These are phyloP conservation scores for Caenorhabditis wallacei DNA, from an alignment of 2,888 invertebrate genomes.

Conservation along the genomic window DNA sequence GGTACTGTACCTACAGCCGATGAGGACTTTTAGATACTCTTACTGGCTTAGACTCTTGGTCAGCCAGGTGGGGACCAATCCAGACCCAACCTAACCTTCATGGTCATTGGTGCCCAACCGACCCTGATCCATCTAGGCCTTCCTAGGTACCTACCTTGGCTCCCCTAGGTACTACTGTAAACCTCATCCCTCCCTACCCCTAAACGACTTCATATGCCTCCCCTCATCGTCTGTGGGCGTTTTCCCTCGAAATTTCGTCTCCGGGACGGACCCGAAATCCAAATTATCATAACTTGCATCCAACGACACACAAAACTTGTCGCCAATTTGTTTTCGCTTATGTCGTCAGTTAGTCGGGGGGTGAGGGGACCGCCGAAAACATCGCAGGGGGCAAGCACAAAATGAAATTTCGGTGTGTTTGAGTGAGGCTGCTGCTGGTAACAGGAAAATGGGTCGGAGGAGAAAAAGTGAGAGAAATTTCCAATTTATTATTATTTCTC, in stretches of 20 bases:
- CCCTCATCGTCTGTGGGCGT: constrained; percentile 4
- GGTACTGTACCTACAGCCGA: too few species aligned
- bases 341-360: constrained; percentile 4
- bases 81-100: too few species aligned
- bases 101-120: too few species aligned
- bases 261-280: constrained; percentile 31
- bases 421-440: too few species aligned
- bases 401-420: constrained; percentile 44
- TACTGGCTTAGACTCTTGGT: too few species aligned
- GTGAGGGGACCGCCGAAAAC: constrained; percentile 36
- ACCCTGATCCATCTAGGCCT: too few species aligned
- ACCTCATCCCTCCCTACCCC: too few species aligned
- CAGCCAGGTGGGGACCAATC: too few species aligned
- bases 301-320: constrained; percentile 27
- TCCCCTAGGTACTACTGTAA: too few species aligned
- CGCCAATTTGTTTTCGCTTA: constrained; percentile 53
- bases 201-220: too few species aligned
- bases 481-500: constrained; percentile 56
- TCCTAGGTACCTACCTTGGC: too few species aligned
- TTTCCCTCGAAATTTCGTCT: background rate
- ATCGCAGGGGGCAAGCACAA: background rate
- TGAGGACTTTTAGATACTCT: too few species aligned
- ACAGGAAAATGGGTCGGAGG: background rate
- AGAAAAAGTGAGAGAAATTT: constrained; percentile 14
- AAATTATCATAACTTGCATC: constrained; percentile 57